Base-by-base conservation (phyloP, 2,113 vertebrate species). In the Eublepharis macularius region DNA sequence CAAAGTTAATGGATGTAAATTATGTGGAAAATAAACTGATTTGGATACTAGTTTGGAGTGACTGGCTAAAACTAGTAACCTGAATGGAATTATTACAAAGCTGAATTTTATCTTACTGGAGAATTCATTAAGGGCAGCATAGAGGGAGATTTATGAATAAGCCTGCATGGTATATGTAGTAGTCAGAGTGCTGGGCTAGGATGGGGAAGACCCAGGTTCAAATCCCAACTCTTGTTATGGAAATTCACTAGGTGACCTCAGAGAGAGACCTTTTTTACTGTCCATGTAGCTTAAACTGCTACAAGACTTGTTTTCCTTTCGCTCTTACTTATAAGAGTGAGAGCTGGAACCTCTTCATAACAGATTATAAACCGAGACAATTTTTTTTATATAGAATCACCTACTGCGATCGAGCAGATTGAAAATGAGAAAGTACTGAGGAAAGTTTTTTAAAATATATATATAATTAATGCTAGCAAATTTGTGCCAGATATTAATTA, bases 401-500 rank as follows among this genome's bases (percentile, higher is more conserved):
- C 10, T 41, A 41, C 6, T 81, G 26, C 41, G 43, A 65, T 75
- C 60, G 54, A 17, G 51, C n/a, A 65, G 41, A 81, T 54, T 81
- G 4, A 81, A 51, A 77, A 84, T 49, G 34, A 41, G 24, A 68
- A 14, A 2, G 36, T 32, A 24, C 11, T 41, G 34, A 84, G 14
- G 45, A 14, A 76, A 84, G n/a, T n/a, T n/a, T n/a, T 76, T 45
- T 21, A 70, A 36, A 34, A 65, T 6, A 69, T 21, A 39, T 19
- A n/a, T 12, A 21, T 69, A 68, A 84, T 54, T 78, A 68, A 78
- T 49, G 36, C 34, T 41, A 69, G 32, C 17, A 66, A 14, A 45
- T 39, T 68, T 76, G 57, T 81, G 85, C 49, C 19, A 81, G 81
- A 69, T 86, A 76, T 69, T 66, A 81, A 81, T 68, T 51, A 86